Conservation (phyloP, 2,797 vertebrate genomes). For the Pachyuromys duprasi region DNA sequence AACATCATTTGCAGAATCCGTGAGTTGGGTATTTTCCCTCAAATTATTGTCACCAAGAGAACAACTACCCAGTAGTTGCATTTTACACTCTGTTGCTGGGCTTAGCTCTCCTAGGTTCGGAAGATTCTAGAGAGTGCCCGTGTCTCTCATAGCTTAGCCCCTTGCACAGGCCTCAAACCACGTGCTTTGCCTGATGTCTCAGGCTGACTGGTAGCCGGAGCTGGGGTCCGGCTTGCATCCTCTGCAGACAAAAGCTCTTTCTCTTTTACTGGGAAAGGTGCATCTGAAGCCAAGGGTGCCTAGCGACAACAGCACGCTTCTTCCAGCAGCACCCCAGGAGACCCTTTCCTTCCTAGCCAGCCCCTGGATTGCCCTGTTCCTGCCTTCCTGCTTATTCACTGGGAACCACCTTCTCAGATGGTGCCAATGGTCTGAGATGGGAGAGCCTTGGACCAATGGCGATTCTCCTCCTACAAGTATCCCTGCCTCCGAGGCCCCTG, state of each 20-base stretch:
- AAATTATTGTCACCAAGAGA: neutral
- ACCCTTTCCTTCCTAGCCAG: neutral
- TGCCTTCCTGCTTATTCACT: neutral
- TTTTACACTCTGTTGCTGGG: neutral
- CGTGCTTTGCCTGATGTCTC: neutral
- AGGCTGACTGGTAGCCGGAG: neutral
- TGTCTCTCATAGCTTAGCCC: neutral
- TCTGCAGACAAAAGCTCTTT: neutral
- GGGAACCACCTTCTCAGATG: neutral
- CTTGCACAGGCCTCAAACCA: neutral
- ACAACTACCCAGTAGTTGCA: too few relatives aligned
- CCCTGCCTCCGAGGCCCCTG: neutral
- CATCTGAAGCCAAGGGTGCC: neutral
- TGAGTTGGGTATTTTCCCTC: neutral
- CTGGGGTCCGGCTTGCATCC: neutral
- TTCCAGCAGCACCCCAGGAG: neutral
- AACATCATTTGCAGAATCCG: neutral
- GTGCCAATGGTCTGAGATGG: neutral
- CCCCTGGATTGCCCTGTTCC: too few relatives aligned
- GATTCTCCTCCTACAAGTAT: neutral
- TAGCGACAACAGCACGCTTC: too few relatives aligned
- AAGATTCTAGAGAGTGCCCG: neutral
- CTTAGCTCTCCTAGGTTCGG: neutral
- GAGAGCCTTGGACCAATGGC: rapidly evolving
- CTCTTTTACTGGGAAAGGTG: neutral